Base-by-base conservation (phyloP, 2,888 invertebrate species). In the Arctia plantaginis region DNA sequence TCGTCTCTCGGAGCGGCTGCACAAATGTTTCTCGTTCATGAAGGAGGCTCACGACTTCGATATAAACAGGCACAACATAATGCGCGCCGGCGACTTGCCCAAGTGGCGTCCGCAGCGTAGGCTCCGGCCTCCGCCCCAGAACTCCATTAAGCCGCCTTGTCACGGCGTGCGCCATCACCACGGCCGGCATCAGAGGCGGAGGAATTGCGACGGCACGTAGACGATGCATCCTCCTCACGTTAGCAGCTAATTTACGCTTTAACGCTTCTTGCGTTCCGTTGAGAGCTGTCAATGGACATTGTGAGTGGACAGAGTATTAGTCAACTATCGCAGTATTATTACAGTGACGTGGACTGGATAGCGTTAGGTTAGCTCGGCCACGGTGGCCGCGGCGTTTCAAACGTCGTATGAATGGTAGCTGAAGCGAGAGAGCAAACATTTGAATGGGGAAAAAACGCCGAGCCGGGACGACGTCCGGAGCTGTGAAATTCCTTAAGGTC, bases 11-110 rank as follows among this genome's bases (percentile, higher is more conserved):
- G 89, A 91, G 85, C 94, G 94, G 55, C 92, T 93, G 79, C 95
- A 96, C 91, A 96, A 96, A 89, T 97, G 97, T 90, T 95, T 96
- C 92, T 96, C 96, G 84, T 97, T 97, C 93, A 95, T 97, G 92
- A 97, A 96, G 93, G 94, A 96, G 88, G 96, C 96, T 86, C 95
- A 96, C 89, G 96, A 96, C 88, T 96, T 97, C 94, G 96, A 96
- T 91, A 96, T 97, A 89, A 93, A 93, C 91, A 93, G 94, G 85
- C 97, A 97, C 96, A 97, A 97, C 93, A 92, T 87, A 80, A 89
- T 95, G 87, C 93, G 96, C 85, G 96, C 96, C 75, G 96, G 96
- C 85, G 95, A 95, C 84, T 72, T 85, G 85, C 90, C 92, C 85
- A 92, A 93, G 86, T 91, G 93, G 91, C 95, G 93, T 81, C 93